These are phyloP conservation scores for Phalacrocorax carbo DNA, from an alignment of 2,113 vertebrate genomes.

Conservation along the genomic window DNA sequence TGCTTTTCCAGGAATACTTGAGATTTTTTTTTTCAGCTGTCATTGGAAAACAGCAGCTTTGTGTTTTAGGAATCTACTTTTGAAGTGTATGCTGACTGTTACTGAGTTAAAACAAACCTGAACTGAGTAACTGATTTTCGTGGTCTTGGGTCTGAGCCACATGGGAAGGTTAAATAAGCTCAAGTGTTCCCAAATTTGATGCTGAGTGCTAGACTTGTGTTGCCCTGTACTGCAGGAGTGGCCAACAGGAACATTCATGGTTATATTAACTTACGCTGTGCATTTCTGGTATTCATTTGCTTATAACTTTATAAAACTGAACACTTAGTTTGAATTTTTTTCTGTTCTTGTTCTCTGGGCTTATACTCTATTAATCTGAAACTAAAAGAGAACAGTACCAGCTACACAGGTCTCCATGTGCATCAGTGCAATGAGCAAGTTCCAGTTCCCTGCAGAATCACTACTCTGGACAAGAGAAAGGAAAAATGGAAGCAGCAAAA, in stretches of 20 bases:
- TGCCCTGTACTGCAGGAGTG: not conserved
- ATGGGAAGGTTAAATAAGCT: not conserved
- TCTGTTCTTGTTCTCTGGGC: not conserved
- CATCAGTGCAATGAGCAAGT: not conserved
- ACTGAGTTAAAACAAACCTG: not conserved
- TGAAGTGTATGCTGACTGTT: not conserved
- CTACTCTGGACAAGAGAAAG: not conserved
- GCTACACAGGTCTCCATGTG: not conserved
- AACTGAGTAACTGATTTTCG: not conserved
- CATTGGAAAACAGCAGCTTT: not conserved
- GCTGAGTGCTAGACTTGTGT: not conserved
- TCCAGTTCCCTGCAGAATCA: not conserved
- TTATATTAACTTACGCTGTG: not conserved
- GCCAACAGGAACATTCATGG: not conserved
- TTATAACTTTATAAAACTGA: not conserved
- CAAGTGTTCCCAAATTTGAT: not conserved
- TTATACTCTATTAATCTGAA: not conserved
- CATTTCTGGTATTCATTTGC: not conserved
- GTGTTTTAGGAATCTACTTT: not conserved
- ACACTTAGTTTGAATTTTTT: not conserved
- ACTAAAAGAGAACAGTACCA: not conserved
- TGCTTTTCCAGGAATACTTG: constrained; percentile 28
- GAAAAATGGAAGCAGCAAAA: not conserved
- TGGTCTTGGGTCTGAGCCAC: not conserved
- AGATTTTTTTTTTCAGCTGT: not conserved